Evolutionary conservation across 2,888 invertebrate species (phyloP), one percentile per base, ranked within the genome.

Genomic region (Digitonthophagus gazella): DNA sequence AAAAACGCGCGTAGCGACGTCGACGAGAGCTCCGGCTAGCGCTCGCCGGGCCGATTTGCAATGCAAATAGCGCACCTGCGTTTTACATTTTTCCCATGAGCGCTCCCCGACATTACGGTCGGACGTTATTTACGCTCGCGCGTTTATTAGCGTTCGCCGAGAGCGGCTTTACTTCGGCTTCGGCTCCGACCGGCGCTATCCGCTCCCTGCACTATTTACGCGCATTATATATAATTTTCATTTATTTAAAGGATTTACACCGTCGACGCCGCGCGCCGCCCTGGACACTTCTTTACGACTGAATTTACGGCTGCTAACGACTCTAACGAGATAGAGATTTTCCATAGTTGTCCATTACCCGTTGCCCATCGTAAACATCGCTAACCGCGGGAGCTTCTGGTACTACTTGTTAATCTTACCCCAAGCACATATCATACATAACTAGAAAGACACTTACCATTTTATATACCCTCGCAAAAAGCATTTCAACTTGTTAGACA

Each of bases 41-140:
- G n/a, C 18, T 19, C 6, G 20, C 18, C 19, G 61, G 61, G 15
- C 73, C 76, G 76, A 81, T 82, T 82, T 81, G 82, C 82, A 82
- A 80, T 82, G 79, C 82, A 82, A 82, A 82, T 81, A 79, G 79
- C 79, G 82, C 82, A 82, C 82, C 82, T 82, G 82, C 82, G 80
- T 81, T 80, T 78, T 76, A 78, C 80, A 80, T 81, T 81, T 82
- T 81, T 80, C 80, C 79, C 79, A 79, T 79, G 79, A 68, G 69
- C 72, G 72, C 68, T 65, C 72, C 71, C 69, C 73, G 72, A 72
- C 74, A 72, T 71, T 70, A 63, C 61, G 66, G 28, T 61, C 61
- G 65, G 65, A 76, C 78, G 76, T 80, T 80, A 80, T 80, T 80
- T 80, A 80, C 79, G 78, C 77, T 78, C 76, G 77, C 77, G 18